Conservation (phyloP, 2,888 invertebrate species). For the Dione vanillae region DNA sequence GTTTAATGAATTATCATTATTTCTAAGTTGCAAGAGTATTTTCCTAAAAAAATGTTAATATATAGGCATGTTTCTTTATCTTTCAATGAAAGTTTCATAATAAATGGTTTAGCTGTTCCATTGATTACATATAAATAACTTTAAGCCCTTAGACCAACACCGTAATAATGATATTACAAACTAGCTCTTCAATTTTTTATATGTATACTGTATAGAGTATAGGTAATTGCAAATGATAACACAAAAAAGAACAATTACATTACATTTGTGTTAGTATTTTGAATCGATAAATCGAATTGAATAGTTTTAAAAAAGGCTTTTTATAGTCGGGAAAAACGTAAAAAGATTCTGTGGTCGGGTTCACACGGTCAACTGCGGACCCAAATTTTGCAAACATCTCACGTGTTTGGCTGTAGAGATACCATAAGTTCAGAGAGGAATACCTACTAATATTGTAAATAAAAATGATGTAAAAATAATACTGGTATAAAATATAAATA, state of each 20-base stretch:
- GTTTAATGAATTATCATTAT: too few relatives aligned
- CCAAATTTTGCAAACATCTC: constrained; percentile 70
- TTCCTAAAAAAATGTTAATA: too few relatives aligned
- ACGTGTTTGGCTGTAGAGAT: constrained; percentile 63
- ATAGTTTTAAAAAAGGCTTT: constrained; percentile 58
- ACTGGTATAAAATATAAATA: background rate
- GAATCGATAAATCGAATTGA: constrained; percentile 53
- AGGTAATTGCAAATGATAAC: background rate
- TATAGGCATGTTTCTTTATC: too few relatives aligned
- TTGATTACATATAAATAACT: too few relatives aligned
- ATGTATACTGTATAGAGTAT: too few relatives aligned
- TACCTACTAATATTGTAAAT: background rate
- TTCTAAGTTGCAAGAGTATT: too few relatives aligned
- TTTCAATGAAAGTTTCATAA: too few relatives aligned
- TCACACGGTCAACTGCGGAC: constrained; percentile 69
- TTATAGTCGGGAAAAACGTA: constrained; percentile 59
- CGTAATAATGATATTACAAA: too few relatives aligned
- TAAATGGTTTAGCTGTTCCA: too few relatives aligned
- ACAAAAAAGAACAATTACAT: constrained; percentile 21
- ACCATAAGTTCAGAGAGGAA: constrained; percentile 46
- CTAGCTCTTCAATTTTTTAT: too few relatives aligned
- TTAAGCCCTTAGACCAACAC: too few relatives aligned
- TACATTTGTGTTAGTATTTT: constrained; percentile 45
- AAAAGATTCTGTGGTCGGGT: constrained; percentile 64
- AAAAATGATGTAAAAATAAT: background rate